Percentiles rank a stretch among this genome's conserved stretches.
phyloP scores from a whole-genome alignment of 2,113 vertebrate genomes.

The Terrapene triunguis region DNA sequence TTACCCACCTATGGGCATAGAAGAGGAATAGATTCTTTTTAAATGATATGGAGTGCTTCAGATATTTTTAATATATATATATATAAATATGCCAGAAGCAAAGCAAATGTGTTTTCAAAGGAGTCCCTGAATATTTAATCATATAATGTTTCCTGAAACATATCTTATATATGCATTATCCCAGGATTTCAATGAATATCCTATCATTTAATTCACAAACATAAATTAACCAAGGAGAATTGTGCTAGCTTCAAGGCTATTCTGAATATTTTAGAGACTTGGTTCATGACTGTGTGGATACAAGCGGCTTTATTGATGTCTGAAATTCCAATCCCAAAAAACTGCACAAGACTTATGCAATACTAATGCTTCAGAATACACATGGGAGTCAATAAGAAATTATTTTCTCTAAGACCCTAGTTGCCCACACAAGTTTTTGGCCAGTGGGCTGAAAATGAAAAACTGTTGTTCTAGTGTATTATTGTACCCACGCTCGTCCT shows the following conservation, averaged over 20 bases:
- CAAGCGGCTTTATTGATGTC: not conserved
- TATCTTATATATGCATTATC: not conserved
- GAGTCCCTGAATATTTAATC: not conserved
- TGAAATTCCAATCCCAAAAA: not conserved
- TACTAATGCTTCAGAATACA: not conserved
- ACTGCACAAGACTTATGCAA: not conserved
- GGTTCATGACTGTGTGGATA: not conserved
- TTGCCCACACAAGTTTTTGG: not conserved
- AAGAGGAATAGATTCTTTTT: not conserved
- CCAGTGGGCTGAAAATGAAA: not conserved
- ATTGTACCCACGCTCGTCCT: not conserved
- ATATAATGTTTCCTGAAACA: not conserved
- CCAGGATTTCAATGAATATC: not conserved
- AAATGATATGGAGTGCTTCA: accelerated
- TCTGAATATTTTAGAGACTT: not conserved
- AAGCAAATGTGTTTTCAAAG: not conserved
- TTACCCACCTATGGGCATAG: not conserved
- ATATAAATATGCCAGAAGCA: not conserved
- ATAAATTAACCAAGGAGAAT: not conserved
- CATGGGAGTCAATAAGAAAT: not conserved
- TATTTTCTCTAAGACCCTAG: not conserved
- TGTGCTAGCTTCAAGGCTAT: accelerated
- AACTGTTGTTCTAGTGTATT: not conserved
- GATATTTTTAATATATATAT: not conserved
- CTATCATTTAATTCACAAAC: not conserved